Conservation (phyloP, 2,113 vertebrate species). For the Mola mola region DNA sequence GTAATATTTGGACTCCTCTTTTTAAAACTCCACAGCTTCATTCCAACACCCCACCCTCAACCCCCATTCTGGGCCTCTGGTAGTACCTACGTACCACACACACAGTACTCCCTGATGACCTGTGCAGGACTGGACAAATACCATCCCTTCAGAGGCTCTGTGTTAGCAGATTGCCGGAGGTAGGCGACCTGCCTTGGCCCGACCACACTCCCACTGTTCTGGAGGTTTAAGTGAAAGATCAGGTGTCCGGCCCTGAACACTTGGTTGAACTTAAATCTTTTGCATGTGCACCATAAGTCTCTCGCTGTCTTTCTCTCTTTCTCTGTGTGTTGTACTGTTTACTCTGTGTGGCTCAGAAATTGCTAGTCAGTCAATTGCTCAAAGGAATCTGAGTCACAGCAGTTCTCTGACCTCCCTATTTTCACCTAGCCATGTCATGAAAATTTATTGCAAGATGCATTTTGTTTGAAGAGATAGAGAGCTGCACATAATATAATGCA, state of each 20-base stretch:
- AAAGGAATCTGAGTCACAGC: slow-evolving; percentile 47
- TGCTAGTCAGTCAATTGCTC: slow-evolving; percentile 19
- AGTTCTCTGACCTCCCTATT: slow-evolving; percentile 24
- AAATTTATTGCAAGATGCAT: slow-evolving; percentile 13
- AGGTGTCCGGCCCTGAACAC: slow-evolving; percentile 71
- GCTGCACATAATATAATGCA: too few species aligned
- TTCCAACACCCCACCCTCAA: slow-evolving; percentile 11
- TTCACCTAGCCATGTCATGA: slow-evolving; percentile 17
- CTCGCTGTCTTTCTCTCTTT: too few species aligned
- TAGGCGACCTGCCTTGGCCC: slow-evolving; percentile 64
- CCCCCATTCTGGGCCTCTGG: slow-evolving; percentile 29
- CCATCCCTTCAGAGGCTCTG: slow-evolving; percentile 64
- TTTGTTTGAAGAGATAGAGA: neutral
- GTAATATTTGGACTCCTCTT: neutral
- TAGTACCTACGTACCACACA: slow-evolving; percentile 59
- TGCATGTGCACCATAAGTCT: slow-evolving; percentile 71
- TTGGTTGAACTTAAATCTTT: slow-evolving; percentile 79
- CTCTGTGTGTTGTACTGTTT: slow-evolving; percentile 1
- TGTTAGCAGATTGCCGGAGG: slow-evolving; percentile 67
- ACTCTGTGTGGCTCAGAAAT: slow-evolving; percentile 36
- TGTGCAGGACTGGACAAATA: slow-evolving; percentile 66
- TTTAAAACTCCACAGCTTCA: slow-evolving; percentile 36
- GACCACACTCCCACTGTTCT: slow-evolving; percentile 71
- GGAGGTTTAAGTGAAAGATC: slow-evolving; percentile 76
- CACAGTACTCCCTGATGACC: slow-evolving; percentile 66